A percentile compares a stretch with the other conserved stretches of the same genome.
These are phyloP conservation scores for Camponotus floridanus DNA, from an alignment of 1,140 invertebrate species.

Conservation along the genomic window DNA sequence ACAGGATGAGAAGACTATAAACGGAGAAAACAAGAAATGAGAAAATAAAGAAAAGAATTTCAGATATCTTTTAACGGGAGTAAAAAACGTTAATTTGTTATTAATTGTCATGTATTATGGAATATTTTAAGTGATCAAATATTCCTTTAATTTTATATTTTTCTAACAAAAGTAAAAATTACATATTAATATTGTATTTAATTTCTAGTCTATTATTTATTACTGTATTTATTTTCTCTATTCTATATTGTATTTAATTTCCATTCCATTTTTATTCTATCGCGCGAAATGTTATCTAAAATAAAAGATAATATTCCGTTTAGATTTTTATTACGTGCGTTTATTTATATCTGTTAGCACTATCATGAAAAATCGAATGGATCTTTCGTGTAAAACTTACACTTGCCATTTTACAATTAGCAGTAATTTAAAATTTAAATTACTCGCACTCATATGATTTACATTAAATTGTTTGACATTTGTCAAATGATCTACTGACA, in stretches of 20 bases:
- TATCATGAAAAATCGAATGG: conserved; percentile 16
- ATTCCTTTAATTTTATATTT: neutral
- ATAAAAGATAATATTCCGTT: neutral
- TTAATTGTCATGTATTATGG: neutral
- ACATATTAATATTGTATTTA: neutral
- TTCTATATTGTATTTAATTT: neutral
- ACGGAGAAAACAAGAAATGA: neutral
- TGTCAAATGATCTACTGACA: conserved; percentile 8
- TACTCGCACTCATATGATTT: conserved; percentile 21
- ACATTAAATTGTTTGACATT: conserved; percentile 20
- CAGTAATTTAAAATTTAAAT: conserved; percentile 30
- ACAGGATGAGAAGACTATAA: neutral
- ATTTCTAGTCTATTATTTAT: neutral
- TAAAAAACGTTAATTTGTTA: neutral
- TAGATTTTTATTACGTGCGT: neutral
- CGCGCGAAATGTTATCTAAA: neutral
- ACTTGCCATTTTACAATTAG: neutral
- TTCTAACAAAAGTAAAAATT: neutral
- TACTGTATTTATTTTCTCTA: too few relatives aligned
- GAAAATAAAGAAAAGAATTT: neutral
- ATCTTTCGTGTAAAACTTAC: neutral
- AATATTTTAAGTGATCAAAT: neutral
- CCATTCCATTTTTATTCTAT: too few relatives aligned
- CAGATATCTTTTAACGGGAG: neutral
- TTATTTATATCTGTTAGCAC: conserved; percentile 9